Evolutionary conservation across 2,888 invertebrate genomes (phyloP).

Genomic region (Arge pagana): DNA sequence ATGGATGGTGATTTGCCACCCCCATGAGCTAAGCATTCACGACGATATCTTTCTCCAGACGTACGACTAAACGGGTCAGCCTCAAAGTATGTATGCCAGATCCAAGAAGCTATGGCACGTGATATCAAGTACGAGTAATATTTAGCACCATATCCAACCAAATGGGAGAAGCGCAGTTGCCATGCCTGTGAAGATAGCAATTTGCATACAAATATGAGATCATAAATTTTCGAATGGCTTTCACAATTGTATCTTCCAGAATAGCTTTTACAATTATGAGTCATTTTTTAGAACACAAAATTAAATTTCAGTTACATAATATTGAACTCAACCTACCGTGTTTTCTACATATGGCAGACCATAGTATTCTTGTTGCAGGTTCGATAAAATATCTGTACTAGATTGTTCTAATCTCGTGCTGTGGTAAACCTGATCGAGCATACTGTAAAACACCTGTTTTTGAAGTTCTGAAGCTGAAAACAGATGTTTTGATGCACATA

Average conservation of each 20-base stretch:
- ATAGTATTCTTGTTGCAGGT: conserved; percentile 82
- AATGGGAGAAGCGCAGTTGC: conserved; percentile 94
- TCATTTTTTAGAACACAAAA: too few relatives aligned
- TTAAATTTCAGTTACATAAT: background rate
- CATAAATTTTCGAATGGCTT: background rate
- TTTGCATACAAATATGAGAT: background rate
- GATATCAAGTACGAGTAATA: conserved; percentile 98
- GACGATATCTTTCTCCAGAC: conserved; percentile 80
- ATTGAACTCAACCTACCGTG: conserved; percentile 65
- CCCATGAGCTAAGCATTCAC: conserved; percentile 81
- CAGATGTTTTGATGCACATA: conserved; percentile 84
- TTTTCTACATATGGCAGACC: conserved; percentile 84
- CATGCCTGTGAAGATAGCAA: conserved; percentile 69
- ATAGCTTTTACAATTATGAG: too few relatives aligned
- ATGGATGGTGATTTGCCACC: conserved; percentile 83
- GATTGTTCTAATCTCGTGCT: conserved; percentile 61
- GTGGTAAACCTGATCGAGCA: conserved; percentile 90
- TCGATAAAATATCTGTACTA: conserved; percentile 76
- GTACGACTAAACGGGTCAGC: conserved; percentile 74
- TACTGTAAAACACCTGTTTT: conserved; percentile 90
- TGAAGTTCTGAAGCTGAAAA: conserved; percentile 90
- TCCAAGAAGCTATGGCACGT: conserved; percentile 87
- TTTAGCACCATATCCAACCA: conserved; percentile 97
- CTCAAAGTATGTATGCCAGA: conserved; percentile 89
- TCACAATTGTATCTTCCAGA: too few relatives aligned